A percentile compares a stretch with the other conserved stretches of the same genome.
phyloP scores from a whole-genome alignment of 1,140 invertebrate genomes.

The Papilio polytes region DNA sequence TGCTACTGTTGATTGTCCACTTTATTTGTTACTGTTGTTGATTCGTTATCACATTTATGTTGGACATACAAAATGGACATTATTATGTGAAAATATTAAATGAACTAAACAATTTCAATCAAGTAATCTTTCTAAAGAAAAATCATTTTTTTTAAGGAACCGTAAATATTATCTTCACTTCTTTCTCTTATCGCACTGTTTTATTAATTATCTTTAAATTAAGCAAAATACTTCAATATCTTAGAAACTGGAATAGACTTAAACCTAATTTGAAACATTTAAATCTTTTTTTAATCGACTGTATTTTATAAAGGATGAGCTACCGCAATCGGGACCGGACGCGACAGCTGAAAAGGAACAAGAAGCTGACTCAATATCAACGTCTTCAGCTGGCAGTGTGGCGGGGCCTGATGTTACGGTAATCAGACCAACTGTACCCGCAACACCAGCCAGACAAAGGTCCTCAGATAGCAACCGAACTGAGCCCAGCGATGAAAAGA shows the following conservation, averaged over 20 bases:
- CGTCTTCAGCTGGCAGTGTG: conserved; percentile 72
- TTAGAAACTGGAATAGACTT: background rate
- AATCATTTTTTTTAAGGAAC: too few species aligned
- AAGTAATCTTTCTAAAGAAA: background rate
- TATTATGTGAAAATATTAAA: background rate
- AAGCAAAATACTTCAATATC: background rate
- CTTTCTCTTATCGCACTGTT: too few species aligned
- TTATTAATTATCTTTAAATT: too few species aligned
- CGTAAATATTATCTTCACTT: too few species aligned
- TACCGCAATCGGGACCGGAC: conserved; percentile 70
- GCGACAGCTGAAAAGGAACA: conserved; percentile 61
- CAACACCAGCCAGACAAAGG: conserved; percentile 67
- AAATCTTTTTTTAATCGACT: background rate
- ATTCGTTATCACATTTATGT: too few species aligned
- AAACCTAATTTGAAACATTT: background rate
- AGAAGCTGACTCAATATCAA: conserved; percentile 70
- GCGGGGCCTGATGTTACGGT: conserved; percentile 73
- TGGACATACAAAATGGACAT: background rate
- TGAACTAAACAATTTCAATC: background rate
- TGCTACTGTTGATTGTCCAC: background rate
- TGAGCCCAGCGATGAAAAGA: conserved; percentile 78
- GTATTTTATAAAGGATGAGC: conserved; percentile 62
- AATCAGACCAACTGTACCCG: conserved; percentile 58
- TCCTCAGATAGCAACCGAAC: conserved; percentile 78
- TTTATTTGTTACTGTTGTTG: background rate